Conservation (phyloP, 2,888 invertebrate genomes). For the Antitype chi region DNA sequence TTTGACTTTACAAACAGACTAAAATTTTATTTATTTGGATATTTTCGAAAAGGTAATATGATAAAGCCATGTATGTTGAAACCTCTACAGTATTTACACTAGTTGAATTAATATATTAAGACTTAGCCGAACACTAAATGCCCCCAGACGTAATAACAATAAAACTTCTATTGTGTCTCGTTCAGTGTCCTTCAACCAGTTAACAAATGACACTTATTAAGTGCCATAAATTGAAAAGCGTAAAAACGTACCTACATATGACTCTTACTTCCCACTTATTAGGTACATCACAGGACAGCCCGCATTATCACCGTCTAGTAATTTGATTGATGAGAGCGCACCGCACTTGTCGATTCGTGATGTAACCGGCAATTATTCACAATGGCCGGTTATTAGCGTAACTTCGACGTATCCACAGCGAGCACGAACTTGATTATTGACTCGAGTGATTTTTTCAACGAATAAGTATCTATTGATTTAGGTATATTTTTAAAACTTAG, state of each 20-base stretch:
- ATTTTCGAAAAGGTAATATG: neutral
- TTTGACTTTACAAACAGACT: no score
- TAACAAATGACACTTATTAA: neutral
- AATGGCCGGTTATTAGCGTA: slow-evolving; percentile 27
- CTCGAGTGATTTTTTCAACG: neutral
- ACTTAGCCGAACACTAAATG: neutral
- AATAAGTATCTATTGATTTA: neutral
- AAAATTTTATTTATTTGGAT: no score
- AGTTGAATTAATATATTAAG: neutral
- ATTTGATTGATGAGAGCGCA: slow-evolving; percentile 40
- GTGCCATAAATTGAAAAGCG: neutral
- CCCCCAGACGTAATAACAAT: neutral
- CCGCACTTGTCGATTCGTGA: slow-evolving; percentile 10
- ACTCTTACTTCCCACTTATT: neutral
- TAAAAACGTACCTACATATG: neutral
- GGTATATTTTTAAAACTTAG: neutral
- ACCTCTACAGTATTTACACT: neutral
- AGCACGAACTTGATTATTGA: slow-evolving; percentile 14
- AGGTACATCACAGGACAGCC: neutral
- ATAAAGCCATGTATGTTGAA: neutral
- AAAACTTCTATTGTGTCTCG: neutral
- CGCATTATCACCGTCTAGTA: slow-evolving; percentile 1
- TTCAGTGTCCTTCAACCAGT: neutral
- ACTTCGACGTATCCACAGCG: neutral
- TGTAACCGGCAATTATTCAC: slow-evolving; percentile 24